Conservation (phyloP, 2,113 vertebrate genomes). For the Theristicus caerulescens region DNA sequence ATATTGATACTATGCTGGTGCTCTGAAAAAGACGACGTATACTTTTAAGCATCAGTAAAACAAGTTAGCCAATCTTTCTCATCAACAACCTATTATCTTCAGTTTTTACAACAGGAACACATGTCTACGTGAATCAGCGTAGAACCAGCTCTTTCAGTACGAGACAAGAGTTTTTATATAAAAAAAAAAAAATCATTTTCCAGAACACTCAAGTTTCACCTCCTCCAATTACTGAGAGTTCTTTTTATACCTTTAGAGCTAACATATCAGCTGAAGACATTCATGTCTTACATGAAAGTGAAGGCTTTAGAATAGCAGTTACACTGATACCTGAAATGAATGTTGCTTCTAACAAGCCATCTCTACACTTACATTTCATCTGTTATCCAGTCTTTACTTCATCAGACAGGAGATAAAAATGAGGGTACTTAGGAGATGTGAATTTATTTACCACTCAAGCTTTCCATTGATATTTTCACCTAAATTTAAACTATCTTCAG, state of each 20-base stretch:
- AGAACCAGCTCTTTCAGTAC: not conserved
- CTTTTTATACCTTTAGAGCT: not conserved
- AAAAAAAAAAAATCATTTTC: not conserved
- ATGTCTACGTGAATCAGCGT: not conserved
- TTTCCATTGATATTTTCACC: not conserved
- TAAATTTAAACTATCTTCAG: not conserved
- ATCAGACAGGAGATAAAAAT: not conserved
- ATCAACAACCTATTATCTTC: not conserved
- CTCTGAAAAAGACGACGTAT: not conserved
- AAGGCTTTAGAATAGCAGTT: not conserved
- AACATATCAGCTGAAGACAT: not conserved
- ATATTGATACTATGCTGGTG: not conserved
- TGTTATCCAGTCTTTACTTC: not conserved
- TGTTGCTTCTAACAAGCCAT: not conserved
- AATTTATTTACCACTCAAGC: not conserved
- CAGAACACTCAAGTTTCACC: not conserved
- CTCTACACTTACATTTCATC: not conserved
- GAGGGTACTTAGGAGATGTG: not conserved
- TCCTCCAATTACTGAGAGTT: not conserved
- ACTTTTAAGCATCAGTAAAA: not conserved
- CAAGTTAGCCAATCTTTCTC: not conserved
- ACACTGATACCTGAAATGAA: not conserved
- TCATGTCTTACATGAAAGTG: not conserved
- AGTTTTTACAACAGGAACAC: not conserved
- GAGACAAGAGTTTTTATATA: not conserved